A percentile compares a stretch with the other conserved stretches of the same genome.
Conservation (phyloP, 2,797 vertebrate species). For the Australoheros facetus region DNA sequence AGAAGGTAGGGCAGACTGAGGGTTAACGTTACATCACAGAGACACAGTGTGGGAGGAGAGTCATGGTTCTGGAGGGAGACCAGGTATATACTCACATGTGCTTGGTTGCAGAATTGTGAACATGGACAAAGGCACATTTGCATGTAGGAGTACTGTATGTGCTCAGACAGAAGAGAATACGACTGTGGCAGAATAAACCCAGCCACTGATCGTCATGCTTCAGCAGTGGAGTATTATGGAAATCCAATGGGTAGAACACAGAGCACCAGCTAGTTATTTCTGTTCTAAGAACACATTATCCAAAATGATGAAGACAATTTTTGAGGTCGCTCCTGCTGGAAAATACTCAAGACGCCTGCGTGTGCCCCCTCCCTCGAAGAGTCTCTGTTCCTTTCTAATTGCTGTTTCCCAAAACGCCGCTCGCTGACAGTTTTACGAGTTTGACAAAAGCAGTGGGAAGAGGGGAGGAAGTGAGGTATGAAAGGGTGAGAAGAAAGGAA, state of each 20-base stretch:
- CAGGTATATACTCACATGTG: neutral
- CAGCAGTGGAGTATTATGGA: constrained; percentile 29
- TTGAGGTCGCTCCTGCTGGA: constrained; percentile 44
- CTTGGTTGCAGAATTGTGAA: neutral
- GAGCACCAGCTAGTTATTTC: constrained; percentile 50
- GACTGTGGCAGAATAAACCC: neutral
- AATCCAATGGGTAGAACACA: constrained; percentile 39
- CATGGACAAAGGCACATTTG: neutral
- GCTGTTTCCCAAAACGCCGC: constrained; percentile 47
- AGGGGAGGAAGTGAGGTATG: constrained; percentile 38
- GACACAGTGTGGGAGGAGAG: constrained; percentile 27
- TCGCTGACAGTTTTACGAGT: constrained; percentile 50
- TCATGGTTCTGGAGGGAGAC: neutral
- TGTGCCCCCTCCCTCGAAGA: neutral
- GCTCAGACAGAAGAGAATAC: neutral
- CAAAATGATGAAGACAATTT: constrained; percentile 47
- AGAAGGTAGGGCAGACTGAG: constrained; percentile 28
- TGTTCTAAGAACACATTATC: constrained; percentile 48
- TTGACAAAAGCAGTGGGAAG: constrained; percentile 46
- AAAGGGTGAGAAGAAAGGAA: constrained; percentile 19
- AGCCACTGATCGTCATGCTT: neutral
- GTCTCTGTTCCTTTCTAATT: constrained; percentile 59
- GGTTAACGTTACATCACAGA: constrained; percentile 40
- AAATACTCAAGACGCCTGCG: constrained; percentile 30
- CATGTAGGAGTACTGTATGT: neutral